Base-by-base conservation (phyloP, 2,113 vertebrate genomes). In the Chamaetylas fuelleborni region DNA sequence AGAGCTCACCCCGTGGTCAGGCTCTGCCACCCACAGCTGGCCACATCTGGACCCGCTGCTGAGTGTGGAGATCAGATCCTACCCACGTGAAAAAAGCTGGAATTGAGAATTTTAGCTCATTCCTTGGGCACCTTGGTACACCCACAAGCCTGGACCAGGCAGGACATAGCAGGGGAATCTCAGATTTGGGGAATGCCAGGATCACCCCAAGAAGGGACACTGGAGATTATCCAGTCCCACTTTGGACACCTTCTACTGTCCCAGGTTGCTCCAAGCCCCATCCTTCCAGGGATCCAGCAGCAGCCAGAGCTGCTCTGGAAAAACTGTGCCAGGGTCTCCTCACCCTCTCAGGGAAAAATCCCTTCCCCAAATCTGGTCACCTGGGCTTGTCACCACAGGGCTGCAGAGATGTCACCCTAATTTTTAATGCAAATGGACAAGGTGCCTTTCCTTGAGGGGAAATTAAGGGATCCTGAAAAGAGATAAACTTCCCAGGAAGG, bases 341-440 rank as follows among this genome's bases (percentile, higher is more conserved):
- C 60, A 29, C 7, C 38, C 53, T 51, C 4, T 0, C 19, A 25
- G 28, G 69, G 36, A 53, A 7, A 7, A 11, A 45, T 20, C 3
- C 3, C 60, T 14, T 38, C 60, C 70, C 54, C 19, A 54, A 19
- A 67, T 47, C 14, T 0, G 1, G 1, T 31, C 26, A 19, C 58
- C 36, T 1, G 12, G 36, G 26, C 18, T 34, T 50, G 67, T 12
- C 60, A 38, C 22, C 48, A 1, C 38, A 6, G 61, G 25, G 65
- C 0, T 26, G 20, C 76, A 4, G 31, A 26, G 78, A 15, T 20
- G 74, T 43, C 24, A 5, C 24, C 29, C 9, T 0, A 1, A 5
- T 0, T 8, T 2, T 62, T 14, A 3, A 6, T 0, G 8, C 83
- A 14, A 6, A 0, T 1, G 64, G 56, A 4, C 8, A 43, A 54